phyloP scores from a whole-genome alignment of 2,113 vertebrate species.

The Thryonomys swinderianus region DNA sequence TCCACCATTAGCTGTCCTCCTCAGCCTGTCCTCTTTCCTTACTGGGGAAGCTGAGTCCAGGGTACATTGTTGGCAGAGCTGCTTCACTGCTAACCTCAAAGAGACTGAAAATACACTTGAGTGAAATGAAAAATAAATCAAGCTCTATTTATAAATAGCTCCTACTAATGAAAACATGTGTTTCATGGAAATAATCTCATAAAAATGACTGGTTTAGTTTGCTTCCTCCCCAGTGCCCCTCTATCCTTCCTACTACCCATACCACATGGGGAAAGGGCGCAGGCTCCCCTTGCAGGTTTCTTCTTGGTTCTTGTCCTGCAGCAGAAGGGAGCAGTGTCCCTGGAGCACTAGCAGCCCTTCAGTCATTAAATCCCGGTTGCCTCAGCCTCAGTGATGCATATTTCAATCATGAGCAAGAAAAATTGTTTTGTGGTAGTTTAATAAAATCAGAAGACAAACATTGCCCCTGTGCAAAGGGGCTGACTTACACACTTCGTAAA shows the following conservation, averaged over 20 bases:
- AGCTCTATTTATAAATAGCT: conserved; percentile 31
- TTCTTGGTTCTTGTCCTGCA: neutral
- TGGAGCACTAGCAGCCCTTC: neutral
- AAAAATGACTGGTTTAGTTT: neutral
- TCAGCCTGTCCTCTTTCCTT: too few species aligned
- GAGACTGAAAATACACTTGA: neutral
- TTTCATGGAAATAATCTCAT: conserved; percentile 63
- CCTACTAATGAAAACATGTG: neutral
- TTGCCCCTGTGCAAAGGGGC: conserved; percentile 89
- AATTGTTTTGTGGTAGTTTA: conserved; percentile 94
- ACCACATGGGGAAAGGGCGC: conserved; percentile 2
- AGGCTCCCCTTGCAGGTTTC: conserved; percentile 26
- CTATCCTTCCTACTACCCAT: neutral
- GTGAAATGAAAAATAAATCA: conserved; percentile 34
- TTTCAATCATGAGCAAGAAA: conserved; percentile 90
- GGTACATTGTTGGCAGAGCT: too few species aligned
- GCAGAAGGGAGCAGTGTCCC: neutral
- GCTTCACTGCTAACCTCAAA: neutral
- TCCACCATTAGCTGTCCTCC: neutral
- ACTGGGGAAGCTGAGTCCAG: neutral
- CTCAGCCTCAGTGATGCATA: conserved; percentile 71
- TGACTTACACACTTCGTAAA: conserved; percentile 97
- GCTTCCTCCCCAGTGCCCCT: neutral
- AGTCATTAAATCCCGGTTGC: conserved; percentile 37
- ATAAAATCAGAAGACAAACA: conserved; percentile 96